Conservation (phyloP, 2,797 vertebrate species). For the Onychomys leucogaster region DNA sequence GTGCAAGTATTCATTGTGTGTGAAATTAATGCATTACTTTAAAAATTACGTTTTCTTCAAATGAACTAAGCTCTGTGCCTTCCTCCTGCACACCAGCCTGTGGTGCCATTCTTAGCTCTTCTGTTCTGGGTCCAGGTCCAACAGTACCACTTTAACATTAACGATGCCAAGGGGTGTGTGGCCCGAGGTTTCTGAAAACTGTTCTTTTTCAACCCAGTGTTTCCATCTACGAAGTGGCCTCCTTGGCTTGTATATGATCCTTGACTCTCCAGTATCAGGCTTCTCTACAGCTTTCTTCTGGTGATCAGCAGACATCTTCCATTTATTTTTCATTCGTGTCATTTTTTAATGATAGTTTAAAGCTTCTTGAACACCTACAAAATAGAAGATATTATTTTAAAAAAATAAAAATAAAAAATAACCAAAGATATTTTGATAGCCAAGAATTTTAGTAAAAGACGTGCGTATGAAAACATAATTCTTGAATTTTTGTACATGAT, state of each 20-base stretch:
- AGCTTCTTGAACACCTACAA: not conserved
- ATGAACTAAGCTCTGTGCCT: not conserved
- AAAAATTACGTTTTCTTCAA: conserved; percentile 14
- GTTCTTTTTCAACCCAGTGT: conserved; percentile 8
- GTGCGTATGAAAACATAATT: conserved; percentile 12
- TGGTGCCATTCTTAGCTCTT: not conserved
- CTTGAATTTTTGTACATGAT: conserved; percentile 44
- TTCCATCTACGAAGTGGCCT: not conserved
- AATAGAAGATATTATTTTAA: not conserved
- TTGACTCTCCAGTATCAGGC: conserved; percentile 1
- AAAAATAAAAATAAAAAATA: not conserved
- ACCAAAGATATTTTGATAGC: not conserved
- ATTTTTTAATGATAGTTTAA: conserved; percentile 53
- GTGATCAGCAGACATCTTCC: conserved; percentile 4
- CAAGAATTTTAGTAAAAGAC: conserved; percentile 39
- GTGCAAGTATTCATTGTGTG: not conserved
- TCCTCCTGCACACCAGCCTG: not conserved
- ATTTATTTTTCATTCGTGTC: conserved; percentile 18
- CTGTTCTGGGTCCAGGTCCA: not conserved
- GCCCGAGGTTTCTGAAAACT: conserved; percentile 31
- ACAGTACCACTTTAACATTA: not conserved
- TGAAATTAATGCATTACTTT: conserved; percentile 4
- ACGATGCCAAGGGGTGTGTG: not conserved
- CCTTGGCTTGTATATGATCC: conserved; percentile 18
- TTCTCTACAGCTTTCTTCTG: not conserved